A percentile compares a stretch with the other conserved stretches of the same genome.
phyloP scores from a whole-genome alignment of 2,797 vertebrate genomes.

The Cuculus canorus region DNA sequence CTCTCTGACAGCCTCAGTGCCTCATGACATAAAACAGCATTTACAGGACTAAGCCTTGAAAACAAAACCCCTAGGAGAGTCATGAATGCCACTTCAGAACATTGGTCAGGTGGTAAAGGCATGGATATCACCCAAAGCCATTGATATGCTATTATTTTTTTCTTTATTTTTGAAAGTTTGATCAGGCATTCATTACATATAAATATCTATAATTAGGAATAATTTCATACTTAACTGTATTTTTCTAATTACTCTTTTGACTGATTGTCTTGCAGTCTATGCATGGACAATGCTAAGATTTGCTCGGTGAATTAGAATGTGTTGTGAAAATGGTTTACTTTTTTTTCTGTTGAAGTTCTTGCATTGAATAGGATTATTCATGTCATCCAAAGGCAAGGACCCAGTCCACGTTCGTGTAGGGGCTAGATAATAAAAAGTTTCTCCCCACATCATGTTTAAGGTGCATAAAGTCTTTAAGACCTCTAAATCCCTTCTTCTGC shows the following conservation, averaged over 20 bases:
- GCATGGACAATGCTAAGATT: not conserved
- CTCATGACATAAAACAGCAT: conserved; percentile 25
- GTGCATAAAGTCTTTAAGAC: not conserved
- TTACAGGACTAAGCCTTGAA: not conserved
- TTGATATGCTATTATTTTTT: not conserved
- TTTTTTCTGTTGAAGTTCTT: not conserved
- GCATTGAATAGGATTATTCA: not conserved
- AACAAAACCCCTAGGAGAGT: not conserved
- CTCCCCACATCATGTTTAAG: rapidly evolving
- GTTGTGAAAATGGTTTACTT: not conserved
- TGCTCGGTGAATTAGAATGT: not conserved
- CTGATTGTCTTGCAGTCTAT: not conserved
- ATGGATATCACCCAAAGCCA: not conserved
- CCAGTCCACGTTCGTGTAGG: rapidly evolving
- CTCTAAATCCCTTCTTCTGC: not conserved
- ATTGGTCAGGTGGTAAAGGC: not conserved
- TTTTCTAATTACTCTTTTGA: not conserved
- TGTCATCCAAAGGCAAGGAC: not conserved
- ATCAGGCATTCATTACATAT: not conserved
- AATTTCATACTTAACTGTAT: not conserved
- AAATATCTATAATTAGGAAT: not conserved
- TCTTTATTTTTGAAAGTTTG: not conserved
- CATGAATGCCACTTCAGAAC: not conserved
- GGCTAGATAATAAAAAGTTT: not conserved
- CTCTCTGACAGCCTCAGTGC: not conserved